Conservation (phyloP, 1,140 invertebrate species). For the Drosophila bipectinata region DNA sequence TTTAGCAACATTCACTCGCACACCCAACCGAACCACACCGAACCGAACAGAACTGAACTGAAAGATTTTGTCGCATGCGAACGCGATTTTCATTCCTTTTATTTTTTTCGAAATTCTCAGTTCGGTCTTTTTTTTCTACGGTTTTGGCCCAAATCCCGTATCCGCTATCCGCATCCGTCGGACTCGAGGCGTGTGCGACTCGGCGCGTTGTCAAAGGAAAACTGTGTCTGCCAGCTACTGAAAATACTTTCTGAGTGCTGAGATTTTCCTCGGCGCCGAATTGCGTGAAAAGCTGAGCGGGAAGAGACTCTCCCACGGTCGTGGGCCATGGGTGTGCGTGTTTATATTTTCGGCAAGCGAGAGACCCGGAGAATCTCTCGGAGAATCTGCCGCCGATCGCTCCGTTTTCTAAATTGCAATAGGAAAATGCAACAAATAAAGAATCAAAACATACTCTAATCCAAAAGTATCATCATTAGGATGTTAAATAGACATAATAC, state of each 20-base stretch:
- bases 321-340: slow-evolving; percentile 9
- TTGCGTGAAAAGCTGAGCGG: slow-evolving; percentile 47
- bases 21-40: slow-evolving; percentile 17
- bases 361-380: slow-evolving; percentile 32
- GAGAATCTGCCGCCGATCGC: slow-evolving; percentile 39
- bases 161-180: not conserved
- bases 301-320: slow-evolving; percentile 29
- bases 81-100: slow-evolving; percentile 38
- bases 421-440: slow-evolving; percentile 58
- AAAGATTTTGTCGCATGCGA: slow-evolving; percentile 59
- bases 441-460: slow-evolving; percentile 12
- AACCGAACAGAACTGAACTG: slow-evolving; percentile 5
- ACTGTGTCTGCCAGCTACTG: slow-evolving; percentile 58
- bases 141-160: slow-evolving; percentile 25
- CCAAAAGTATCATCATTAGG: not conserved
- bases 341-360: slow-evolving; percentile 31
- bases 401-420: slow-evolving; percentile 71
- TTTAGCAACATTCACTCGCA: slow-evolving; percentile 69
- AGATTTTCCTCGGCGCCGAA: slow-evolving; percentile 56
- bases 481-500: not conserved
- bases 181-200: slow-evolving; percentile 60
- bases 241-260: slow-evolving; percentile 57
- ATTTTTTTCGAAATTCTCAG: not conserved
- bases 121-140: slow-evolving; percentile 21
- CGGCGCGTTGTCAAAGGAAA: slow-evolving; percentile 81